Evolutionary conservation across 2,113 vertebrate genomes (phyloP).

Genomic region (Upupa epops): DNA sequence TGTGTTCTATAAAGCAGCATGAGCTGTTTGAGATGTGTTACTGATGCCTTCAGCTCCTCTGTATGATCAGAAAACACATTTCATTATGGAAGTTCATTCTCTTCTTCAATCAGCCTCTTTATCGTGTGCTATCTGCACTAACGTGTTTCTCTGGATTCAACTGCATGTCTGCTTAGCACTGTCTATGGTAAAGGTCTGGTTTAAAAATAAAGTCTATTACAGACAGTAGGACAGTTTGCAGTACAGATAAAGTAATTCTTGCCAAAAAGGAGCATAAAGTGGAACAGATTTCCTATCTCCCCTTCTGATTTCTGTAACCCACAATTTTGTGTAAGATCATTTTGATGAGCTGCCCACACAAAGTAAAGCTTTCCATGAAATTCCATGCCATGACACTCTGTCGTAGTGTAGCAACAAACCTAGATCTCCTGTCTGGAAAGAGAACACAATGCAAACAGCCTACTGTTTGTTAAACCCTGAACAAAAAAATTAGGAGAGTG

Average conservation of each 20-base stretch:
- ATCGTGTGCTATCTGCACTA: not conserved
- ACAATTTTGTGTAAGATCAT: not conserved
- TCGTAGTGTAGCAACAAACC: not conserved
- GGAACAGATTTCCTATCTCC: not conserved
- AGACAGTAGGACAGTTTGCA: not conserved
- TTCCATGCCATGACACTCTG: too few species aligned
- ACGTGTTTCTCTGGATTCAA: not conserved
- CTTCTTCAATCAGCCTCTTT: not conserved
- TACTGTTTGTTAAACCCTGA: not conserved
- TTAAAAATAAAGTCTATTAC: not conserved
- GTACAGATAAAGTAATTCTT: not conserved
- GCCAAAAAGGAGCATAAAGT: not conserved
- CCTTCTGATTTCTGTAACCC: not conserved
- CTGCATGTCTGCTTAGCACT: not conserved
- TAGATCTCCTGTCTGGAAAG: not conserved
- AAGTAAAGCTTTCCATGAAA: not conserved
- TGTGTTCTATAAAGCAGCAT: not conserved
- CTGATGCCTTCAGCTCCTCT: not conserved
- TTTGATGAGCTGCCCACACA: not conserved
- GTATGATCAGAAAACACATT: not conserved
- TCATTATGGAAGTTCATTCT: not conserved
- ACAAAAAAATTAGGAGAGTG: not conserved
- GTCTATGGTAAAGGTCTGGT: not conserved
- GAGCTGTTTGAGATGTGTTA: not conserved
- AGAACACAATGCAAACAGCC: not conserved